Base-by-base conservation (phyloP, 2,797 vertebrate genomes). In the Pelobates cultripes region DNA sequence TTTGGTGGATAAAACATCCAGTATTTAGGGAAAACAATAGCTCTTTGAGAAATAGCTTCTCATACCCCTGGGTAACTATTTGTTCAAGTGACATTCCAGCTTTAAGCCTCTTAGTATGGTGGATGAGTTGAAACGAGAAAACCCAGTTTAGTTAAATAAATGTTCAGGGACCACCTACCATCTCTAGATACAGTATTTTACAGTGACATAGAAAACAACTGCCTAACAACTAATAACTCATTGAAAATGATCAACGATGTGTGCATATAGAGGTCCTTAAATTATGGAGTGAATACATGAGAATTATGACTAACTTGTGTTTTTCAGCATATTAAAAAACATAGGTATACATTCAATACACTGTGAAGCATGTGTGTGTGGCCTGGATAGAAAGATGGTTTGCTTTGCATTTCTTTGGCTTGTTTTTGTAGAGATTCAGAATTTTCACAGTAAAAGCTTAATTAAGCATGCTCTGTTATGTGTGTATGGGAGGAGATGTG, bases 41-140 rank as follows among this genome's bases (percentile, higher is more conserved):
- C 55, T 86, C 79, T 51, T 4, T 43, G 73, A 43, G 4, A 0
- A 2, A 61, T 4, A 75, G 7, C 43, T 80, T 10, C 45, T 3
- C 66, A 82, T 69, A 85, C 86, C 88, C 86, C 79, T n/a, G 88
- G 90, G 81, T 85, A 86, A 85, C 85, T 69, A 6, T 51, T 85
- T 82, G 84, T 89, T 87, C 85, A 79, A 41, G 85, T 81, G 88
- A 89, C 89, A 90, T 91, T 91, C 88, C 88, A 86, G 79, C 83
- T 75, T 67, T 87, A 88, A 90, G 88, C 87, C 85, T 89, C 87
- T 88, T 84, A 89, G 82, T 66, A 77, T 88, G 43, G 43, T 3
- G 61, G 84, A 86, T 87, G 86, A 86, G 86, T 83, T 89, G 80
- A 91, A 86, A 89, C 89, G 87, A 88, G 90, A 91, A 91, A 91